Conservation (phyloP, 1,140 invertebrate genomes). For the Drosophila virilis region DNA sequence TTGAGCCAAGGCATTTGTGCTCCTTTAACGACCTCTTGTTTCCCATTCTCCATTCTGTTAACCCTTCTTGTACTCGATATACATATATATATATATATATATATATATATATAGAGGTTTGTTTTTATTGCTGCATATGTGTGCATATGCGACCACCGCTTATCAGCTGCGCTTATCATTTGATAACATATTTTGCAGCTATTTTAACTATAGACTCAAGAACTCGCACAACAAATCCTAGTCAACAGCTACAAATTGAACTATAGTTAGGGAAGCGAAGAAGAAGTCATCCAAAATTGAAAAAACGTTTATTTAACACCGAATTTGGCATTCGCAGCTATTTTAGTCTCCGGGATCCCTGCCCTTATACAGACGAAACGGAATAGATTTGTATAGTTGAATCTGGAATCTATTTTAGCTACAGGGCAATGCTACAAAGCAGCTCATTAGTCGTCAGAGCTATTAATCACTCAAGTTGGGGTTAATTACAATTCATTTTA, state of each 20-base stretch:
- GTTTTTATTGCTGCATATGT: slow-evolving; percentile 19
- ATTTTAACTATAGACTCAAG: slow-evolving; percentile 31
- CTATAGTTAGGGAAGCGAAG: neutral
- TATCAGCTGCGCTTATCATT: slow-evolving; percentile 41
- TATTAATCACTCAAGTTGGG: slow-evolving; percentile 65
- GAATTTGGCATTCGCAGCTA: too few species aligned
- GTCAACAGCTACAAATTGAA: neutral
- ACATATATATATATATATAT: neutral
- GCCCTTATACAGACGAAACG: too few species aligned
- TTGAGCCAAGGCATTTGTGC: slow-evolving; percentile 25
- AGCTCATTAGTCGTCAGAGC: slow-evolving; percentile 58
- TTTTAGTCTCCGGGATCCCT: too few species aligned
- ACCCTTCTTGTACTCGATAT: neutral
- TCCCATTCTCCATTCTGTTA: slow-evolving; percentile 9
- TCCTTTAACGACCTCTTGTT: slow-evolving; percentile 39
- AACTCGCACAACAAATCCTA: neutral
- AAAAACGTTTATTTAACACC: too few species aligned
- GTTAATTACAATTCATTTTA: slow-evolving; percentile 50
- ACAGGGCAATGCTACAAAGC: neutral
- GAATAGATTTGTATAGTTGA: too few species aligned
- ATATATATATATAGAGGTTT: neutral
- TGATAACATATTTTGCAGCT: slow-evolving; percentile 30
- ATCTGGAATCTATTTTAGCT: neutral
- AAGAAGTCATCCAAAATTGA: too few species aligned
- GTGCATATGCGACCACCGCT: neutral